Base-by-base conservation (phyloP, 2,888 invertebrate genomes). In the Morpho achilles region DNA sequence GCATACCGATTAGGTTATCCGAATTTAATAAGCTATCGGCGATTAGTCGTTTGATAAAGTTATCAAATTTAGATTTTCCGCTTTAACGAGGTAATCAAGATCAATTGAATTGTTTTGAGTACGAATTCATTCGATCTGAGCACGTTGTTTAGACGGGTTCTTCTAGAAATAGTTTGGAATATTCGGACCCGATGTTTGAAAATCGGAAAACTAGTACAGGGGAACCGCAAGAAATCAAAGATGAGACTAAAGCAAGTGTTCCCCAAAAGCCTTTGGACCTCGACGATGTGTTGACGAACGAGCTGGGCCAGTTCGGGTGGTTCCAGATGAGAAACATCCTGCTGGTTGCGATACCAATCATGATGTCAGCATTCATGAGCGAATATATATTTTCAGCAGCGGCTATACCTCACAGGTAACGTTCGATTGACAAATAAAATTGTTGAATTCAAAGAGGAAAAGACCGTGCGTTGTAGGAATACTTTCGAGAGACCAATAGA, bases 321-420 rank as follows among this genome's bases (percentile, higher is more conserved):
- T 94, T 92, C 77, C 94, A 94, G 77, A 69, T 91, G 22, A 72
- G 84, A 7, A 91, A 92, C 50, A 92, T 93, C 58, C 45, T 85
- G 32, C 77, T 94, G 56, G 91, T 94, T 49, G 89, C 92, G 60
- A 66, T 94, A 50, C 93, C 93, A 0, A 84, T 93, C 63, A 78
- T 93, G 58, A 91, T 94, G 75, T 92, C 93, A 8, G 92, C 93
- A 3, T 91, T 93, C 61, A 91, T 91, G 61, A 87, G 93, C 55
- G 92, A 92, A n/a, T 94, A 92, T 69, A 92, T 94, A 58, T 95
- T 95, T 76, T 94, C 95, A 0, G 94, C 95, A 0, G 93, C 93
- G 58, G 92, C 93, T 63, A 83, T 94, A 16, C 91, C 92, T 47
- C 94, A 95, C 87, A 94, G 95, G 95, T 95, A 56, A 52, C 32